phyloP scores from a whole-genome alignment of 2,113 vertebrate genomes.

The Galemys pyrenaicus region DNA sequence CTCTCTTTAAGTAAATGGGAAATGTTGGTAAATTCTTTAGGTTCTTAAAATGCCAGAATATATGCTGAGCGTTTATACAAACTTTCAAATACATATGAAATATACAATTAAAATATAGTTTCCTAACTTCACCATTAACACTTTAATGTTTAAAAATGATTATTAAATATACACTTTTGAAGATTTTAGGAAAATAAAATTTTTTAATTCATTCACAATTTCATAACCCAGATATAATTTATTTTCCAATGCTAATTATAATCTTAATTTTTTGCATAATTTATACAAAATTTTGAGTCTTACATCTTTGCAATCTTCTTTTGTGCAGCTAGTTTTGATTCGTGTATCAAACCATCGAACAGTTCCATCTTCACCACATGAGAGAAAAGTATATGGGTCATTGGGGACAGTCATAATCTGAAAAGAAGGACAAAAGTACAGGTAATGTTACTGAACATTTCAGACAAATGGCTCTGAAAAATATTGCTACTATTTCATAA shows the following conservation, averaged over 20 bases:
- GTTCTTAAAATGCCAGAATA: background rate
- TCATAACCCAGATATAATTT: background rate
- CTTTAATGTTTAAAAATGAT: constrained; percentile 1
- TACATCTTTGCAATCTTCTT: constrained; percentile 99
- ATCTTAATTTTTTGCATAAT: background rate
- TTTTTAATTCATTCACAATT: background rate
- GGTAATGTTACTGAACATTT: background rate
- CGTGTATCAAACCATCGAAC: constrained; percentile 98
- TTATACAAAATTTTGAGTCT: constrained; percentile 77
- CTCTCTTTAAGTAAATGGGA: background rate
- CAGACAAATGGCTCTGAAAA: background rate
- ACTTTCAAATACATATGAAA: background rate
- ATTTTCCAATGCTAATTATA: background rate
- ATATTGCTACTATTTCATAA: background rate
- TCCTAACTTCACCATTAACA: background rate
- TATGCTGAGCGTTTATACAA: background rate
- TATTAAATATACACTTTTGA: background rate
- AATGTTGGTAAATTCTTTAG: background rate
- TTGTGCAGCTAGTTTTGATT: constrained; percentile 97
- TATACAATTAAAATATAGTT: background rate
- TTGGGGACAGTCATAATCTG: constrained; percentile 99
- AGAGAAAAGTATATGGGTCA: constrained; percentile 98
- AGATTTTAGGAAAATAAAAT: constrained; percentile 24
- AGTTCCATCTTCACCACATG: constrained; percentile 98
- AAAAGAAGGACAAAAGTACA: background rate